Percentiles rank a stretch among this genome's conserved stretches.
phyloP scores from a whole-genome alignment of 2,113 vertebrate species.

The Passerina amoena region DNA sequence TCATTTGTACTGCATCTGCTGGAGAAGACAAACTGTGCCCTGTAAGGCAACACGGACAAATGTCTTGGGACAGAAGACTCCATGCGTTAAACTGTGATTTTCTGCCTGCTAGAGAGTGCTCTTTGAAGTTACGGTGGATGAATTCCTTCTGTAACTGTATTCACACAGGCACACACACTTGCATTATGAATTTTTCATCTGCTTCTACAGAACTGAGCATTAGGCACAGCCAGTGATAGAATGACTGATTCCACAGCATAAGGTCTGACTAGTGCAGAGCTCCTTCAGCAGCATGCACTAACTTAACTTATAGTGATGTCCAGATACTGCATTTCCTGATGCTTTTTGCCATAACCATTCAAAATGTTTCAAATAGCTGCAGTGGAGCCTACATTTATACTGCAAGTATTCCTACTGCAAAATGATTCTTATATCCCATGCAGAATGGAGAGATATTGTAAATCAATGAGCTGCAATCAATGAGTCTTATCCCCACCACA shows the following conservation, averaged over 20 bases:
- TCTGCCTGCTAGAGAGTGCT: constrained; percentile 5
- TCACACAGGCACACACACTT: neutral
- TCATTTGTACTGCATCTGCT: neutral
- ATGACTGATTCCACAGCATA: fast-evolving
- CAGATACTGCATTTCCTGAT: neutral
- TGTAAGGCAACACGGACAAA: neutral
- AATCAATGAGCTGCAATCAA: neutral
- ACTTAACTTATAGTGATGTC: neutral
- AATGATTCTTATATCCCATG: neutral
- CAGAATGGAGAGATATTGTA: neutral
- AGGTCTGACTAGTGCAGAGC: neutral
- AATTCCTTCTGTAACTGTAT: neutral
- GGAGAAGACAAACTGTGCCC: constrained; percentile 3
- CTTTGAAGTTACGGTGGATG: neutral
- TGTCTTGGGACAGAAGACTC: neutral
- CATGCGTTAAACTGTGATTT: neutral
- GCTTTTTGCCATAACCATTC: neutral
- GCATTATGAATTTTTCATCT: neutral
- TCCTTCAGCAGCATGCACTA: neutral
- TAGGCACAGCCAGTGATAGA: neutral
- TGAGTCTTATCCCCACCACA: neutral
- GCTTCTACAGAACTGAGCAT: neutral
- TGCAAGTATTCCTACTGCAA: neutral
- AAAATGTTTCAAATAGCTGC: neutral
- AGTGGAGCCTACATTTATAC: neutral